Percentiles rank a stretch among this genome's conserved stretches.
phyloP scores from a whole-genome alignment of 2,113 vertebrate species.

The Apus apus region DNA sequence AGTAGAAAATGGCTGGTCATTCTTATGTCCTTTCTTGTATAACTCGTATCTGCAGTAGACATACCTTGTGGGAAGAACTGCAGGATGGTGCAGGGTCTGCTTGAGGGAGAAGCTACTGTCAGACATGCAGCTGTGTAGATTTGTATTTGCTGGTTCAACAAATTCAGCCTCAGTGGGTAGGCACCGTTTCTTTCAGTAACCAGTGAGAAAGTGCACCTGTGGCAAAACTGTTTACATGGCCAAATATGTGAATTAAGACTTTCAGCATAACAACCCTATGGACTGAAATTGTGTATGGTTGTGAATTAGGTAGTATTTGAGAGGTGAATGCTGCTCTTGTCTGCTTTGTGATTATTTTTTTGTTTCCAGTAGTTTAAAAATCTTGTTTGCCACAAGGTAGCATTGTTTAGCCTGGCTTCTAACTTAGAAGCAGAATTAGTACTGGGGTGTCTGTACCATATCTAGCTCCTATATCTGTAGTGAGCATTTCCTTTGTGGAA shows the following conservation, averaged over 20 bases:
- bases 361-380: not conserved
- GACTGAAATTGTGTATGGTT: rapidly evolving
- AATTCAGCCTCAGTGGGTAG: not conserved
- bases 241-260: not conserved
- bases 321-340: not conserved
- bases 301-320: not conserved
- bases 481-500: not conserved
- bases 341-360: not conserved
- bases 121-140: not conserved
- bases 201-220: not conserved
- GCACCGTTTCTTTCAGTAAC: not conserved
- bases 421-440: not conserved
- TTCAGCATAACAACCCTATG: not conserved
- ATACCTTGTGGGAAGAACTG: not conserved
- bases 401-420: not conserved
- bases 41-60: not conserved
- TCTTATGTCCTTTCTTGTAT: not conserved
- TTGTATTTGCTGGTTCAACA: not conserved
- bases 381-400: not conserved
- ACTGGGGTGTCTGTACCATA: not conserved
- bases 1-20: not conserved
- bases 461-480: not conserved
- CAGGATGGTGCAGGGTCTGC: not conserved
- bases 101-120: not conserved
- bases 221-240: not conserved